Conservation (phyloP, 2,888 invertebrate genomes). For the Chrysolina americana region DNA sequence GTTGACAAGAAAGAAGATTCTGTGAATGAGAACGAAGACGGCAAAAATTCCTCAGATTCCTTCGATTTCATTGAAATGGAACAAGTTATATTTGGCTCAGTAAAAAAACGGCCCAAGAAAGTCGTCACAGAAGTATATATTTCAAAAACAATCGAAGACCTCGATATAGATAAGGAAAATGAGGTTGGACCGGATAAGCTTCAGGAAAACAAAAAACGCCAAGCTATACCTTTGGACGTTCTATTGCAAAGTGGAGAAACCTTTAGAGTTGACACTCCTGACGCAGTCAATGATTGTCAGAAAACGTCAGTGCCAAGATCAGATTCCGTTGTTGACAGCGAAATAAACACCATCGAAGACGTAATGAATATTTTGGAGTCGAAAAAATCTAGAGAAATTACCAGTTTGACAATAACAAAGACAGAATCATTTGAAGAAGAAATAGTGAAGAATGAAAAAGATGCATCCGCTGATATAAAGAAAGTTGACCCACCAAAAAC, state of each 20-base stretch:
- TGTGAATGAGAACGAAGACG: conserved; percentile 25
- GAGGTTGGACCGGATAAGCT: conserved; percentile 62
- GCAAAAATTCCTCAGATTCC: conserved; percentile 47
- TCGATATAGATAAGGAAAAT: conserved; percentile 63
- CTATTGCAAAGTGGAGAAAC: conserved; percentile 49
- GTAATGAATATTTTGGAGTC: conserved; percentile 64
- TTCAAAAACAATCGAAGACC: conserved; percentile 43
- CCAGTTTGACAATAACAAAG: conserved; percentile 1
- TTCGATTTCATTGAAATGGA: conserved; percentile 65
- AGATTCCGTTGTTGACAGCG: conserved; percentile 66
- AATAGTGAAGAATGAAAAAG: conserved; percentile 1
- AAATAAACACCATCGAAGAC: conserved; percentile 66
- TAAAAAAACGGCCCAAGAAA: conserved; percentile 71
- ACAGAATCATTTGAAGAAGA: not conserved
- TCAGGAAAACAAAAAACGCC: conserved; percentile 56
- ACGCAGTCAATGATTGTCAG: conserved; percentile 48
- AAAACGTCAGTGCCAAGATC: conserved; percentile 60
- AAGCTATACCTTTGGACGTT: conserved; percentile 58
- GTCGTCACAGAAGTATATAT: conserved; percentile 2
- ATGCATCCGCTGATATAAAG: not conserved
- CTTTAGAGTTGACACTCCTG: conserved; percentile 47
- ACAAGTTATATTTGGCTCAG: conserved; percentile 76
- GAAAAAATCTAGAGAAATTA: conserved; percentile 43
- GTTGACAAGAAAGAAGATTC: conserved; percentile 1
- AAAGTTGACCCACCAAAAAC: not conserved